Evolutionary conservation across 1,140 invertebrate genomes (phyloP).

Genomic region (Apis cerana): DNA sequence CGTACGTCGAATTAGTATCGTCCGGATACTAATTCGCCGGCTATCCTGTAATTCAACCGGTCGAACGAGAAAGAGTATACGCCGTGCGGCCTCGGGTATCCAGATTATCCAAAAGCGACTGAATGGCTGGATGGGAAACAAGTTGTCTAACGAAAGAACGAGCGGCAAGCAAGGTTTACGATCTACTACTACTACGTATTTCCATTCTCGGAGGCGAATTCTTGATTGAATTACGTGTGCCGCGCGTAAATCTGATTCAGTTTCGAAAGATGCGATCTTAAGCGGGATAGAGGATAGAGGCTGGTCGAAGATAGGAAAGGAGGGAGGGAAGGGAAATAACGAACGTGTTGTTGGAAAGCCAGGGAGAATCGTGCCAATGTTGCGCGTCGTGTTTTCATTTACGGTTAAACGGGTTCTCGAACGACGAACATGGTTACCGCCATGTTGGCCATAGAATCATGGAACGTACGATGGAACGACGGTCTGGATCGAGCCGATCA

Average conservation of each 20-base stretch:
- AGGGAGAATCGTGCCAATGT: slow-evolving; percentile 51
- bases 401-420: slow-evolving; percentile 50
- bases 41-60: neutral
- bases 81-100: neutral
- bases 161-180: neutral
- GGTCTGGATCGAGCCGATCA: neutral
- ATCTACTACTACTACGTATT: neutral
- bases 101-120: neutral
- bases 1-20: neutral
- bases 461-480: neutral
- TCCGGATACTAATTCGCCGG: neutral
- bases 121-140: neutral
- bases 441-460: slow-evolving; percentile 16
- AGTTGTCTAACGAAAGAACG: neutral
- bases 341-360: slow-evolving; percentile 11
- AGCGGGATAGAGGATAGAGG: neutral
- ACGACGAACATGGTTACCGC: slow-evolving; percentile 37
- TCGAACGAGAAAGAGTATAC: neutral
- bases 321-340: neutral
- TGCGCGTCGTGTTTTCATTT: slow-evolving; percentile 44
- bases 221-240: slow-evolving; percentile 17
- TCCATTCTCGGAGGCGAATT: slow-evolving; percentile 23
- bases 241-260: slow-evolving; percentile 7
- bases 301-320: neutral
- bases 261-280: slow-evolving; percentile 31